These are phyloP conservation scores for Artemia franciscana DNA, from an alignment of 1,140 invertebrate genomes.

Conservation along the genomic window DNA sequence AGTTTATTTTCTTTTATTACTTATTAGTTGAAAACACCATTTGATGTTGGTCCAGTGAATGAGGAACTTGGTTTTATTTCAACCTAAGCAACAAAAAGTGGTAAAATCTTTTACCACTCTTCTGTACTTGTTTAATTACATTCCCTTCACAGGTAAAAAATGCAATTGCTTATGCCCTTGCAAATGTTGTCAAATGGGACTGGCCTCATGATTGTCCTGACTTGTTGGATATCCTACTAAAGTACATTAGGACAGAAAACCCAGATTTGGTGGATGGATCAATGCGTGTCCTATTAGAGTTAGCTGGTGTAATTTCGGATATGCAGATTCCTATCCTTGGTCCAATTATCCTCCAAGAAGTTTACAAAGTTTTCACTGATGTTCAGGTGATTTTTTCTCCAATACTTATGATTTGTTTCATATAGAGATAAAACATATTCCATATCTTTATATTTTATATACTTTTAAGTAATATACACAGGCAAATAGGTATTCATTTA, in stretches of 20 bases:
- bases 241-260: slow-evolving; percentile 28
- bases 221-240: slow-evolving; percentile 42
- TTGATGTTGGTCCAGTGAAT: too few species aligned
- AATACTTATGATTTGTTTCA: too few species aligned
- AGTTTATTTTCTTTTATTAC: too few species aligned
- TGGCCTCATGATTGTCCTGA: slow-evolving; percentile 55
- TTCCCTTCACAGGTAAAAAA: slow-evolving; percentile 25
- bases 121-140: slow-evolving; percentile 3
- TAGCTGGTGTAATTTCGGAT: slow-evolving; percentile 41
- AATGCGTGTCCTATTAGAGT: slow-evolving; percentile 50
- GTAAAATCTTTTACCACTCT: slow-evolving; percentile 35
- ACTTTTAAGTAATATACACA: too few species aligned
- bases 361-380: slow-evolving; percentile 42
- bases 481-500: too few species aligned
- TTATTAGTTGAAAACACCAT: too few species aligned
- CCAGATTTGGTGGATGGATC: slow-evolving; percentile 37
- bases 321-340: slow-evolving; percentile 39
- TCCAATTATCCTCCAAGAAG: slow-evolving; percentile 46
- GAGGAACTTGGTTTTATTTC: slow-evolving; percentile 21
- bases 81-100: slow-evolving; percentile 51
- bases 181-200: slow-evolving; percentile 48
- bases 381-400: slow-evolving; percentile 28
- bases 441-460: too few species aligned
- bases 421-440: too few species aligned
- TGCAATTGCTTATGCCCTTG: slow-evolving; percentile 46